Evolutionary conservation across 2,888 invertebrate genomes (phyloP), one percentile per base, ranked within the genome.

Genomic region (Tetheella fluctuosa): DNA sequence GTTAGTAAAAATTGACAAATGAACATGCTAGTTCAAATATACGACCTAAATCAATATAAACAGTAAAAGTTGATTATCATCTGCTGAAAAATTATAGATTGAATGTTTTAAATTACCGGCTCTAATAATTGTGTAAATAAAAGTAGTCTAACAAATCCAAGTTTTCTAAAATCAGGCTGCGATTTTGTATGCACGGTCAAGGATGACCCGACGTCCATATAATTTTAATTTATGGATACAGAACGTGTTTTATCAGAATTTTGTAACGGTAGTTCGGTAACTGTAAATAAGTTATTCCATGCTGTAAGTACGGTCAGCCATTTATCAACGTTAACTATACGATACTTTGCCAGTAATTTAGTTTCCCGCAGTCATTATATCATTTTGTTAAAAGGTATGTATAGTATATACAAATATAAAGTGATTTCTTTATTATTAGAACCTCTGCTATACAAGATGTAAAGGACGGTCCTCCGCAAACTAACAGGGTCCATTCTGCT

Each of bases 211-310:
- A 48, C 20, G 48, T 48, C 48, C 17, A 6, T 42, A 6, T 42
- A 20, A 48, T 48, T 48, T 48, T 48, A 48, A 48, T 48, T 48
- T 48, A 48, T 48, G 17, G 48, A 20, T 20, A 20, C 0, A 48
- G 17, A 20, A 48, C 48, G 48, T 48, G 48, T 48, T 48, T 48
- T 48, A 48, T 48, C 48, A 48, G 48, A 48, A 48, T 48, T 48
- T 20, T 42, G 42, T 42, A n/a, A 17, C 17, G 15, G 7, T 42
- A 17, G 17, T 42, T 48, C 20, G 48, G 48, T 20, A 48, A 48
- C 48, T 48, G 20, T 20, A 20, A 48, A 48, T 20, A 48, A 48
- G 20, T 20, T 48, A 48, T 48, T 48, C 20, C 48, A 48, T 48
- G 48, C 48, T 20, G 20, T 48, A 20, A 48, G 48, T 20, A 48